Evolutionary conservation across 1,140 invertebrate species (phyloP), one percentile per base, ranked within the genome.

Genomic region (Sarcophaga bullata): DNA sequence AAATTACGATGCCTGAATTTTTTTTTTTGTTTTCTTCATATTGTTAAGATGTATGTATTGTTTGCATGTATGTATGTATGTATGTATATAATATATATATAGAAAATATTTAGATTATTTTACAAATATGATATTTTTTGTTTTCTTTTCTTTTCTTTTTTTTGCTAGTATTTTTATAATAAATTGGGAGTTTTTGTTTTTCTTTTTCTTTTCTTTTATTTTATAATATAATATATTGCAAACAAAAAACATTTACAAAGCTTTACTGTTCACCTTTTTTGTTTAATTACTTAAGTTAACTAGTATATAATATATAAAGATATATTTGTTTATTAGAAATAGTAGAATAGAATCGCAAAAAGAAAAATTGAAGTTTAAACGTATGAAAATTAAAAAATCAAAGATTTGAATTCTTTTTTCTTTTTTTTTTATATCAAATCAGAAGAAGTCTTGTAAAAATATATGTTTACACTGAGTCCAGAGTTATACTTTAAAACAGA

Each of bases 241-340:
- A n/a, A 78, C 75, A 78, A 78, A 78, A 78, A 78, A 78, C 75
- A 78, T 78, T 78, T 78, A 78, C 75, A 78, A 78, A 78, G 75
- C 75, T 78, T 78, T 78, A 50, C 75, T 78, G 50, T 15, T 58
- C 54, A 58, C 46, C 13, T 73, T 47, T 73, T 17, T 48, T 78
- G 3, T 50, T 78, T 78, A 37, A 48, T 78, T 50, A 50, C 75
- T 78, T 78, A 78, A 78, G 25, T 37, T 37, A 37, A 37, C 25
- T 37, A 37, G 25, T 37, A 37, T 37, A 4, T 37, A 37, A 52
- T 78, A 50, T 52, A 78, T 52, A 4, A 78, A 78, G 75, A 19
- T 68, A 19, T 68, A 19, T 68, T 19, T 68, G 17, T 19, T 17
- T 17, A 9, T 68, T 25, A 68, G 19, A 17, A 9, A 37, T 37